Percentiles rank a stretch among this genome's conserved stretches.
phyloP scores from a whole-genome alignment of 2,888 invertebrate genomes.

The Eilema sororculum region DNA sequence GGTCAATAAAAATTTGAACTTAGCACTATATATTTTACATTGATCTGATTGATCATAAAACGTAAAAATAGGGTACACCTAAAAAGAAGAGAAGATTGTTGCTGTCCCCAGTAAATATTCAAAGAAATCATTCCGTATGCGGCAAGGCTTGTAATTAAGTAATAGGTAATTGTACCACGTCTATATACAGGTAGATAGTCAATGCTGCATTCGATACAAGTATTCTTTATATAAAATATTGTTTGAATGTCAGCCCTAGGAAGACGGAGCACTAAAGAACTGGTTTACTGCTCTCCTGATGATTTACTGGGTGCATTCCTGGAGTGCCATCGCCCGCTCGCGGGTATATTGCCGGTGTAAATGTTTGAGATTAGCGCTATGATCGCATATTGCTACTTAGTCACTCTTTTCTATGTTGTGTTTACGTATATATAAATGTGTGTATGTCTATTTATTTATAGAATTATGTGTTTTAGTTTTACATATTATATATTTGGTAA shows the following conservation, averaged over 20 bases:
- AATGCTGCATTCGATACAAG: neutral
- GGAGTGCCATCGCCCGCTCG: constrained; percentile 61
- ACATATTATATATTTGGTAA: no score
- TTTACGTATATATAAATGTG: neutral
- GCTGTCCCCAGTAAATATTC: neutral
- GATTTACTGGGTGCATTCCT: constrained; percentile 83
- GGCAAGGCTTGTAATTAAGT: neutral
- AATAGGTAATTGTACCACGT: no score
- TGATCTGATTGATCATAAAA: no score
- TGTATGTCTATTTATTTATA: neutral
- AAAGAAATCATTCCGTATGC: neutral
- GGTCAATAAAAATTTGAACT: neutral
- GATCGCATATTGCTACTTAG: constrained; percentile 57
- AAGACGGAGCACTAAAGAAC: constrained; percentile 69
- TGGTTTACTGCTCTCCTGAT: constrained; percentile 76
- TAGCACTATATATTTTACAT: no score
- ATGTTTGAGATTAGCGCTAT: constrained; percentile 67
- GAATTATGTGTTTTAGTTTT: no score
- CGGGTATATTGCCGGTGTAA: constrained; percentile 64
- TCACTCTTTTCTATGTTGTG: constrained; percentile 23
- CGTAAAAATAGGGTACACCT: no score
- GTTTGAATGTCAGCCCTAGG: constrained; percentile 52
- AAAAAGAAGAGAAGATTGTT: no score
- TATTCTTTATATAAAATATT: constrained; percentile 2
- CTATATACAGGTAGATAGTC: no score